Conservation (phyloP, 2,888 invertebrate species). For the Fragum sueziense region DNA sequence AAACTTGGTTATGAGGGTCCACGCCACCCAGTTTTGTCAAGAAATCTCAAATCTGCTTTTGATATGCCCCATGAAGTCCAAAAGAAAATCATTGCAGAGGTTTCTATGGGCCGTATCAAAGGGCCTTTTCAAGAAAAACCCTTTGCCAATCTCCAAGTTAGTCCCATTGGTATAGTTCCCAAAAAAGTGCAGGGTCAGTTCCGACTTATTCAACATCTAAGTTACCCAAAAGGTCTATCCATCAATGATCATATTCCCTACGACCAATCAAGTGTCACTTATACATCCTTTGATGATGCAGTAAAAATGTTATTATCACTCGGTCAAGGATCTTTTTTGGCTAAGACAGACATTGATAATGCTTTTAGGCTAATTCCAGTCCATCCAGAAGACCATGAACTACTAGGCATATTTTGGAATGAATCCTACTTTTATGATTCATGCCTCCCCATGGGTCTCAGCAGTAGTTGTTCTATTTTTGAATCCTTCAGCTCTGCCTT, state of each 20-base stretch:
- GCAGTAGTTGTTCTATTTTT: slow-evolving; percentile 29
- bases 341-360: slow-evolving; percentile 36
- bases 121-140: background rate
- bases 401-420: slow-evolving; percentile 27
- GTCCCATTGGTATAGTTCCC: slow-evolving; percentile 24
- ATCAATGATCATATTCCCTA: slow-evolving; percentile 23
- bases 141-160: slow-evolving; percentile 11
- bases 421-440: slow-evolving; percentile 30
- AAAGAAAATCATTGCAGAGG: background rate
- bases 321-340: slow-evolving; percentile 5
- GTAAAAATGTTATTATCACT: background rate
- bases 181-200: slow-evolving; percentile 27
- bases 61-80: background rate
- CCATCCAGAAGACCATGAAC: background rate
- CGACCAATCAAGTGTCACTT: slow-evolving; percentile 12
- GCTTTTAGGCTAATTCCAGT: slow-evolving; percentile 28
- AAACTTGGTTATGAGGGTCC: background rate
- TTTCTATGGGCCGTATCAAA: background rate
- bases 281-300: slow-evolving; percentile 17
- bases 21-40: background rate
- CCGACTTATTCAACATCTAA: slow-evolving; percentile 34
- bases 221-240: slow-evolving; percentile 3
- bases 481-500: slow-evolving; percentile 28
- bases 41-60: slow-evolving; percentile 5
- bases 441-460: slow-evolving; percentile 26